Base-by-base conservation (phyloP, 2,888 invertebrate genomes). In the Litoditis marina region DNA sequence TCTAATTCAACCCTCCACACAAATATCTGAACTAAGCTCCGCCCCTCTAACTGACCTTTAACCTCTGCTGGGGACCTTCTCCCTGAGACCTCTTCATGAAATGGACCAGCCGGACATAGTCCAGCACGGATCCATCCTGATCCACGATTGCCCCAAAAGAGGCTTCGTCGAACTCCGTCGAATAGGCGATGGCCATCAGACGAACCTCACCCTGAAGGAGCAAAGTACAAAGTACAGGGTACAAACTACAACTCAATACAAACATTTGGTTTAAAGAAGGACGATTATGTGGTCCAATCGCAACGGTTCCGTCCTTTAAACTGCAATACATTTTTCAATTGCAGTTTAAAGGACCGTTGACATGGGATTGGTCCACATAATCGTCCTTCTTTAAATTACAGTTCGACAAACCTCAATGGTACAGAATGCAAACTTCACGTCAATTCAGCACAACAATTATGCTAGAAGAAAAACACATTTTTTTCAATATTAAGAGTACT, bases 81-180 rank as follows among this genome's bases (percentile, higher is more conserved):
- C 28, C 27, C 44, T 44, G 44, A 25, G 25, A 25, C 42, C 73
- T 62, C 50, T 90, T 91, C 60, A 92, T 86, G 57, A 98, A 86
- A 84, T 93, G 89, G 13, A 92, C 91, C 76, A 96, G 85, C 0
- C 94, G 88, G 61, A 95, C 85, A 83, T 92, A 92, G 84, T 96
- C 96, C 0, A 90, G 90, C 52, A 94, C 90, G 79, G 94, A 92
- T 1, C 94, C 95, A 77, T 94, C 92, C 0, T 89, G 89, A 52
- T 90, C 90, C 56, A 94, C 87, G 30, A 94, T 85, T 73, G 91
- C 92, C 66, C 92, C 89, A 58, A 79, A 82, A 4, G 79, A 68
- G 1, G 78, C 80, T 44, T 75, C 76, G 11, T 69, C 84, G 78
- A 71, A 74, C 36, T 82, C 80, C 5, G 77, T 68, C 11, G 84